A percentile compares a stretch with the other conserved stretches of the same genome.
Conservation (phyloP, 2,888 invertebrate genomes). For the Copidosoma aretas region DNA sequence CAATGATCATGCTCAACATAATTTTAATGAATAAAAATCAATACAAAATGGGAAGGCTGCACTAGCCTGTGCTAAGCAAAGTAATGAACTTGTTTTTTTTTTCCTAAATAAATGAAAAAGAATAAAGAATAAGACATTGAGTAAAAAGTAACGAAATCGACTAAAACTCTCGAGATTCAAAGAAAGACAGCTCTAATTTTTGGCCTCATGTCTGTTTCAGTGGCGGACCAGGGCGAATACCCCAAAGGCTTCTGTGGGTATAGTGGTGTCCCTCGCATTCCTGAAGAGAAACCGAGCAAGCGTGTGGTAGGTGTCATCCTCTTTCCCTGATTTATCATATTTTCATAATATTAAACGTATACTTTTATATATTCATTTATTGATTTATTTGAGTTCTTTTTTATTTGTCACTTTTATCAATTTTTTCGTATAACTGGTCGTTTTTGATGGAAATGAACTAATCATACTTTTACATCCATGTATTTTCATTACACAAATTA, state of each 20-base stretch:
- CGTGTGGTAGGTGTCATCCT: constrained; percentile 73
- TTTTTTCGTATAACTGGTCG: no score
- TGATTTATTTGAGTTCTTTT: neutral
- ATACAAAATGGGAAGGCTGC: neutral
- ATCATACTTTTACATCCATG: no score
- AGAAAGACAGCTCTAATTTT: constrained; percentile 51
- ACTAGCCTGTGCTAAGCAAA: neutral
- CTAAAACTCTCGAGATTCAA: constrained; percentile 20
- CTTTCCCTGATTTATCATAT: constrained; percentile 42
- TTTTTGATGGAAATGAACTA: no score
- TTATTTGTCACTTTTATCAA: constrained; percentile 7
- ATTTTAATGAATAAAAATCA: neutral
- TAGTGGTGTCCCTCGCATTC: constrained; percentile 73
- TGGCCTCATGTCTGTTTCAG: constrained; percentile 65
- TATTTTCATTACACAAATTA: neutral
- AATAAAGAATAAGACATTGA: neutral
- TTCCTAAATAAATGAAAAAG: neutral
- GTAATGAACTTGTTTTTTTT: neutral
- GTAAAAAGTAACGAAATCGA: constrained; percentile 5
- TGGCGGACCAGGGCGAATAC: constrained; percentile 82
- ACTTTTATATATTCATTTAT: neutral
- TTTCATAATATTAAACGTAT: constrained; percentile 13
- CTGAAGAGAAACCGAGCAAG: constrained; percentile 71
- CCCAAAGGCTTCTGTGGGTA: constrained; percentile 82
- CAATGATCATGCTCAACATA: neutral